phyloP scores from a whole-genome alignment of 2,888 invertebrate genomes.

The Rotaria macrura region DNA sequence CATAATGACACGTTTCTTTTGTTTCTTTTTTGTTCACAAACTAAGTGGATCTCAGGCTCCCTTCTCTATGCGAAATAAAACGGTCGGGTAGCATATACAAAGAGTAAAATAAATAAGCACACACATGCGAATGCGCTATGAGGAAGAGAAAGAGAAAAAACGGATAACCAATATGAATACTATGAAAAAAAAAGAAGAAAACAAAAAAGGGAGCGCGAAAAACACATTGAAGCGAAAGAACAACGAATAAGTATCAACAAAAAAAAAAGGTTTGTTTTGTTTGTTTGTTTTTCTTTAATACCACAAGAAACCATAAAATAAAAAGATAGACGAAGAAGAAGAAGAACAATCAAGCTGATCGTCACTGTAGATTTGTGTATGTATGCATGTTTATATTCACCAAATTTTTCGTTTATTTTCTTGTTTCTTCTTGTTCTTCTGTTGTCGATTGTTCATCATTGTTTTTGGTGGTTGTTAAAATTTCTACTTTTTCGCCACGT shows the following conservation, averaged over 20 bases:
- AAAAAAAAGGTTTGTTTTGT: background rate
- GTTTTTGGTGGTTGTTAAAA: background rate
- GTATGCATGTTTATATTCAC: background rate
- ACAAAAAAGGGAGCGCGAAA: background rate
- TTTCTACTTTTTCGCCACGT: background rate
- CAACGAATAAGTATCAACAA: background rate
- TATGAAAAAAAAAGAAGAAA: background rate
- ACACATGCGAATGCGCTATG: background rate
- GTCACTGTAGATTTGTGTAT: background rate
- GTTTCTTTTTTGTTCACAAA: constrained; percentile 1
- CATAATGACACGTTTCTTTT: background rate
- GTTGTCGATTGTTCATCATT: background rate
- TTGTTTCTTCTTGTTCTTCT: background rate
- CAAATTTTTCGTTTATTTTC: background rate
- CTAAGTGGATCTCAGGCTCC: background rate
- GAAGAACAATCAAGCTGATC: background rate
- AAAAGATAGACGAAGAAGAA: background rate
- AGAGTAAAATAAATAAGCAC: constrained; percentile 12
- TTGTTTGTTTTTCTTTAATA: background rate
- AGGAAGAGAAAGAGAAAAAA: background rate
- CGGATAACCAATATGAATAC: constrained; percentile 3
- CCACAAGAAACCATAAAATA: background rate
- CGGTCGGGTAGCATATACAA: background rate
- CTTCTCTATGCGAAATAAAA: background rate
- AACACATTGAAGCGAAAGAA: background rate